Base-by-base conservation (phyloP, 2,797 vertebrate genomes). In the Antrozous pallidus region DNA sequence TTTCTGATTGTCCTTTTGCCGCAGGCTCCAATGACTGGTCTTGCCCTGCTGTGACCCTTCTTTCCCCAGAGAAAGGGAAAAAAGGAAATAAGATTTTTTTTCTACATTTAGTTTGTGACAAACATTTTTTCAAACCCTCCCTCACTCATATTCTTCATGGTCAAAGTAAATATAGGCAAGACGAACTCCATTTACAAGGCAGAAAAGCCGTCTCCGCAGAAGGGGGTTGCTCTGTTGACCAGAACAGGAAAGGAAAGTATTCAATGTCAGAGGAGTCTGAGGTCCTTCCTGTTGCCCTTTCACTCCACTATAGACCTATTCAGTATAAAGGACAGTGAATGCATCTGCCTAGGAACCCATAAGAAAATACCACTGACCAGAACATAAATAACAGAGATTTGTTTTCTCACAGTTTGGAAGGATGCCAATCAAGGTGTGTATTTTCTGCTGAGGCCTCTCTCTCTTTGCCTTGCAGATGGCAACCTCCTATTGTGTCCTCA, bases 241-340 rank as follows among this genome's bases (percentile, higher is more conserved):
- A 7, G 24, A 3, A 3, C 0, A 31, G 45, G 10, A 8, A 42
- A 51, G 51, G 31, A 10, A 8, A 71, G 40, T 42, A 16, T 14
- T 47, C 73, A 58, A 2, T 47, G 12, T 54, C 45, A 17, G 17
- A 12, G 2, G 24, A 24, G 8, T 13, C 38, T 11, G 5, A 89
- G 12, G 6, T 18, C 16, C 4, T 20, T 2, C 56, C 22, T 58
- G 13, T 8, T 33, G 28, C 31, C 26, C 24, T 36, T 38, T 63
- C 11, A 12, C 11, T 5, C 11, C 9, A 4, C 5, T 6, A 0
- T 2, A 13, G 4, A 61, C n/a, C 33, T 12, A 8, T 6, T 42
- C 5, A 20, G 8, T 10, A 2, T 71, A 38, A 90, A 33, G 56
- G 70, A 42, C 40, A 47, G 13, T 4, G 9, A 6, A 1, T 47